Conservation (phyloP, 2,888 invertebrate species). For the Tinea semifulvella region DNA sequence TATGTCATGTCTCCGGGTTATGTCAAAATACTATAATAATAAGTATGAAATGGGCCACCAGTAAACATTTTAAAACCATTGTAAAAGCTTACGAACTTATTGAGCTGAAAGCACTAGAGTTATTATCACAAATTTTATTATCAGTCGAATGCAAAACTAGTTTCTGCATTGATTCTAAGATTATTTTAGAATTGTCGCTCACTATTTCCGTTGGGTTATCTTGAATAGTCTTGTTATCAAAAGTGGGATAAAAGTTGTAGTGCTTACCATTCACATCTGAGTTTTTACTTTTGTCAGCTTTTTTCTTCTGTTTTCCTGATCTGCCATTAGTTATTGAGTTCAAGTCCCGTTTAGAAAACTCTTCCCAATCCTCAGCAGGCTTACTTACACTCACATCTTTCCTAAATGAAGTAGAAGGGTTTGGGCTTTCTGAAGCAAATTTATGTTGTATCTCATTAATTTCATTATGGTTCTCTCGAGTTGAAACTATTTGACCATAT, state of each 20-base stretch:
- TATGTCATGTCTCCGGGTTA: too few species aligned
- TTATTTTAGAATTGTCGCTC: constrained; percentile 54
- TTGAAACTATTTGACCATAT: constrained; percentile 58
- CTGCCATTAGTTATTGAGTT: constrained; percentile 42
- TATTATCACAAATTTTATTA: constrained; percentile 64
- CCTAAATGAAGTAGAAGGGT: constrained; percentile 51
- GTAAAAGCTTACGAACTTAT: constrained; percentile 55
- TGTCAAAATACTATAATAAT: too few species aligned
- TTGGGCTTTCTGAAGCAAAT: constrained; percentile 39
- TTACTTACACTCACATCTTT: constrained; percentile 44
- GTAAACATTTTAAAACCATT: too few species aligned
- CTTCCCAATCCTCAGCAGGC: constrained; percentile 44
- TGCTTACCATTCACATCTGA: constrained; percentile 47
- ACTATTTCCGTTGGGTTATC: constrained; percentile 25
- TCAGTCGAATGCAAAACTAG: constrained; percentile 63
- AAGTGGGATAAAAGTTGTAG: constrained; percentile 57
- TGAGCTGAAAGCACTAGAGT: constrained; percentile 58
- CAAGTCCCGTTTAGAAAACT: constrained; percentile 51
- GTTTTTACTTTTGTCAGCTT: constrained; percentile 25
- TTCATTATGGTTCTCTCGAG: constrained; percentile 57
- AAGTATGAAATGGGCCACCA: too few species aligned
- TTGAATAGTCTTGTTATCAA: constrained; percentile 44
- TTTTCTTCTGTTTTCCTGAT: constrained; percentile 32
- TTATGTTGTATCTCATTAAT: constrained; percentile 60
- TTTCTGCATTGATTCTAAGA: constrained; percentile 63